Evolutionary conservation across 2,888 invertebrate genomes (phyloP).

Genomic region (Leptarthrus brevirostris): DNA sequence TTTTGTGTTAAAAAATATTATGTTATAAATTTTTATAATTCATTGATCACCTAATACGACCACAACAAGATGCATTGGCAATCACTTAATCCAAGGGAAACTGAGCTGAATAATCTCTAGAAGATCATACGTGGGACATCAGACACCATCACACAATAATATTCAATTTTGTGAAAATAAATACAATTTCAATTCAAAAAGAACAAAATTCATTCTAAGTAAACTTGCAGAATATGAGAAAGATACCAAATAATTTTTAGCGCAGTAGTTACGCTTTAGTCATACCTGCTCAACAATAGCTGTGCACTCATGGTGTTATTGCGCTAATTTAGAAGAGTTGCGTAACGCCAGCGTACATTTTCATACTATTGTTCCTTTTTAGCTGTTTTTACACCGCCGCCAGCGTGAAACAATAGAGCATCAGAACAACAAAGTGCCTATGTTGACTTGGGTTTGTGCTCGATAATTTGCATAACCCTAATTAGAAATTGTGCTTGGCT

Average conservation of each 20-base stretch:
- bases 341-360: not conserved
- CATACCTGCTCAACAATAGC: conserved; percentile 6
- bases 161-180: too few relatives aligned
- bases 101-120: too few relatives aligned
- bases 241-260: not conserved
- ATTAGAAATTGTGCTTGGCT: conserved; percentile 33
- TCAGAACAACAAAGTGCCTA: conserved; percentile 33
- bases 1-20: too few relatives aligned
- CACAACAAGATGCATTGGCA: too few relatives aligned
- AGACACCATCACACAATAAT: too few relatives aligned
- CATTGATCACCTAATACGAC: too few relatives aligned
- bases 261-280: not conserved
- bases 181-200: not conserved
- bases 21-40: too few relatives aligned
- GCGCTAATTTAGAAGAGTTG: conserved; percentile 11
- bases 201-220: not conserved
- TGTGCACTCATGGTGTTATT: not conserved
- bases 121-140: too few relatives aligned
- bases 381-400: not conserved
- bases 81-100: too few relatives aligned
- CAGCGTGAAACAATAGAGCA: conserved; percentile 25
- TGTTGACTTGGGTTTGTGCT: conserved; percentile 24
- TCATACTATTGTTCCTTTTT: not conserved
- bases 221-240: not conserved
- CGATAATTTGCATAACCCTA: conserved; percentile 26